Percentiles rank a stretch among this genome's conserved stretches.
Conservation (phyloP, 2,113 vertebrate species). For the Psittacara wagleri region DNA sequence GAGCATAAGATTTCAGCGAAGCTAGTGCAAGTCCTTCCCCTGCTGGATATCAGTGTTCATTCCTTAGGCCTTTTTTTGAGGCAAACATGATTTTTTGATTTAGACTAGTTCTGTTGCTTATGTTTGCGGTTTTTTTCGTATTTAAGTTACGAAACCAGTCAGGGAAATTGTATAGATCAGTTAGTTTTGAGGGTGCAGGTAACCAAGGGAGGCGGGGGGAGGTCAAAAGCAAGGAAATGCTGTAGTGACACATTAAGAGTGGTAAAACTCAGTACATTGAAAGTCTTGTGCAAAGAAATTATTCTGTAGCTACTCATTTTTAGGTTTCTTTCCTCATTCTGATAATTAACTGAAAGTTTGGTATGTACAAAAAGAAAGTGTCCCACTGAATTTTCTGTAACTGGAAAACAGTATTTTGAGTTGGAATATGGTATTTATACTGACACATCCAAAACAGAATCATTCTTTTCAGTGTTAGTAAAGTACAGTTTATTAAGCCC, state of each 20-base stretch:
- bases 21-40: neutral
- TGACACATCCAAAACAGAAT: neutral
- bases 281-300: neutral
- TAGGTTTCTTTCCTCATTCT: neutral
- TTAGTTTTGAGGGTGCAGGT: neutral
- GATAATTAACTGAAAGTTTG: neutral
- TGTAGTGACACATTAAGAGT: neutral
- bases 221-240: neutral
- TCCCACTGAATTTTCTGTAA: neutral
- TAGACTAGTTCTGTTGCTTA: neutral
- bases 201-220: accelerated
- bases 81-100: neutral
- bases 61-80: neutral
- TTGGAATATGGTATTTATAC: neutral
- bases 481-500: neutral
- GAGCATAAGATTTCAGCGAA: neutral
- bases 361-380: neutral
- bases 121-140: neutral
- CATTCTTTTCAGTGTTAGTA: neutral
- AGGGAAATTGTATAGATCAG: neutral
- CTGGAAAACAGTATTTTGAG: neutral
- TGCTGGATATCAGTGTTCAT: neutral
- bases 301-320: neutral
- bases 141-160: neutral
- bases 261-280: neutral